These are phyloP conservation scores for Epistrophe eligans DNA, from an alignment of 2,888 invertebrate species.

Conservation along the genomic window DNA sequence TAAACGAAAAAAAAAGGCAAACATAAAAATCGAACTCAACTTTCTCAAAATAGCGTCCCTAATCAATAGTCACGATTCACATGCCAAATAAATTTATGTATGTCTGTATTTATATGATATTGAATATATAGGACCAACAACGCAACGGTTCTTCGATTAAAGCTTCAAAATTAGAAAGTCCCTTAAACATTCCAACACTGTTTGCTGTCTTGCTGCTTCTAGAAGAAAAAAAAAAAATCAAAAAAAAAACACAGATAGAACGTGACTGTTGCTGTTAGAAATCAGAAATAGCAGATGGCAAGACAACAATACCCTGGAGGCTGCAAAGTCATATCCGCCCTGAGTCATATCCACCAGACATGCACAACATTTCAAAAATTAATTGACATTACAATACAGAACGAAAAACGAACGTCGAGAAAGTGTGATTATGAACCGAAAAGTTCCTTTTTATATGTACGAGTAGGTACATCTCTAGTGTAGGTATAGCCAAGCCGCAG, in stretches of 20 bases:
- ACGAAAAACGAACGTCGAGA: conserved; percentile 26
- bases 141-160: conserved; percentile 29
- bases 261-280: conserved; percentile 39
- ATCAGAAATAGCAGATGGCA: conserved; percentile 42
- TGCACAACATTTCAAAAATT: conserved; percentile 69
- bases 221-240: not conserved
- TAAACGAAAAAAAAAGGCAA: not conserved
- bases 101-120: not conserved
- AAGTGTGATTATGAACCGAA: conserved; percentile 46
- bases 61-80: conserved; percentile 39
- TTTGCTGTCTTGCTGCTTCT: not conserved
- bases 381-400: conserved; percentile 64
- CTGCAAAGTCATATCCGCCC: conserved; percentile 70
- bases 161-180: conserved; percentile 38
- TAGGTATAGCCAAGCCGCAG: not conserved
- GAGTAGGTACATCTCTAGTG: too few species aligned
- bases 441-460: conserved; percentile 10
- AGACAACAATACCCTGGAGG: conserved; percentile 57
- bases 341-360: conserved; percentile 60
- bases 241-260: conserved; percentile 23
- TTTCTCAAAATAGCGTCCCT: conserved; percentile 34
- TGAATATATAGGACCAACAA: not conserved
- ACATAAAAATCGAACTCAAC: not conserved
- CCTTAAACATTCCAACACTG: conserved; percentile 28
- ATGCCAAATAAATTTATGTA: conserved; percentile 12